These are phyloP conservation scores for Busseola fusca DNA, from an alignment of 2,888 invertebrate species.

Conservation along the genomic window DNA sequence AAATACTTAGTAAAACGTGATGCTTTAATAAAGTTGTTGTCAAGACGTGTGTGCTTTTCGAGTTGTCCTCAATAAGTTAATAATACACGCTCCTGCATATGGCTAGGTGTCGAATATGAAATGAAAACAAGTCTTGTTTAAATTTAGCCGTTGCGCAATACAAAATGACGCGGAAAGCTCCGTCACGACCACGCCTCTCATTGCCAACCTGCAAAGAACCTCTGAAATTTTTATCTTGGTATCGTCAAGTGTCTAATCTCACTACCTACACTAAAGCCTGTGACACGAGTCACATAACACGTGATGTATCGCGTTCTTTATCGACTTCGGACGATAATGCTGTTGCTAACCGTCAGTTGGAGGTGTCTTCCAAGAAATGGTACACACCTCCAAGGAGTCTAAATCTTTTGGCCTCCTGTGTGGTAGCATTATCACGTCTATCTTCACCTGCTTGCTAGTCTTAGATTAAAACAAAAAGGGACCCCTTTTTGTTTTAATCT, in stretches of 20 bases:
- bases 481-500: no score
- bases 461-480: no score
- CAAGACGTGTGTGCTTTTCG: constrained; percentile 41
- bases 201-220: constrained; percentile 69
- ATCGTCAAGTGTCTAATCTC: constrained; percentile 55
- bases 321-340: constrained; percentile 27
- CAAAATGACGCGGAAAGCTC: constrained; percentile 65
- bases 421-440: not conserved
- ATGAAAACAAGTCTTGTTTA: constrained; percentile 55
- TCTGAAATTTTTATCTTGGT: constrained; percentile 64
- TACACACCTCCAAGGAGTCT: constrained; percentile 23
- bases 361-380: constrained; percentile 36
- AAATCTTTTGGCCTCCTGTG: not conserved
- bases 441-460: constrained; percentile 1
- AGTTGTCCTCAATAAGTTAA: constrained; percentile 46
- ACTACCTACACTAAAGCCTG: constrained; percentile 32
- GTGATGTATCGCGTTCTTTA: constrained; percentile 42
- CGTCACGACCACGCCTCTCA: constrained; percentile 85
- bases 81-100: constrained; percentile 42
- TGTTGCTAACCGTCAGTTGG: constrained; percentile 34
- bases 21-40: constrained; percentile 27
- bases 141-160: constrained; percentile 69
- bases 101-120: constrained; percentile 39
- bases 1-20: constrained; percentile 38
- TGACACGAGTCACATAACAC: constrained; percentile 38